Evolutionary conservation across 2,797 vertebrate genomes (phyloP), one percentile per base, ranked within the genome.

Genomic region (Tauraco hartlaubi): DNA sequence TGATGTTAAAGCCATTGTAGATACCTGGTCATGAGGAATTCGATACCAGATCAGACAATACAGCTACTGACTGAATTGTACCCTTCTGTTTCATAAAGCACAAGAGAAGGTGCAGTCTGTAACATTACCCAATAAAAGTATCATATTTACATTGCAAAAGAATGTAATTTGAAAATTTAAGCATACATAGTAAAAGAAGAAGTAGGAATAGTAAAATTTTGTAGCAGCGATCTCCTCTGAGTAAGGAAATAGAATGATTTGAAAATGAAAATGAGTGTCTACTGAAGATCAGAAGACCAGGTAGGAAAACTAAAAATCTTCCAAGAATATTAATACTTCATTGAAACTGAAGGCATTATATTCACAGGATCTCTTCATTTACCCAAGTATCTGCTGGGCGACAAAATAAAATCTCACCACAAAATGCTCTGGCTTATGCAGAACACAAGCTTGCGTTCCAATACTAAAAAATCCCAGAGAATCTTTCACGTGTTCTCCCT

Each of bases 101-200:
- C 25, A 78, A 76, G 54, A 94, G 16, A 35, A 88, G 16, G 28
- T 49, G 61, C 31, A 69, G 26, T 48, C 84, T 72, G 37, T 77
- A 90, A 68, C 49, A 58, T 20, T 33, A 88, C 4, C 5, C 22
- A 22, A 72, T 66, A 8, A 9, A 94, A 85, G 58, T 52, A 91
- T 37, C 55, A 23, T 92, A 94, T 92, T 91, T 92, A 91, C 66
- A 84, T 28, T 88, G 64, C 51, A 66, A 74, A 92, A 63, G 46
- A 80, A 86, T 28, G 18, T 29, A 84, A 91, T 73, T 75, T 92
- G 79, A 95, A 92, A 96, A 92, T 76, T 75, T 88, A 95, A 92
- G 66, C 44, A 81, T 86, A 81, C 9, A 41, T 48, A 74, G 88
- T 94, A 90, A 94, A 92, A 86, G 15, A 92, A 93, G 31, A 68